phyloP scores from a whole-genome alignment of 2,888 invertebrate genomes.

The Zhuqinia jingwanae region DNA sequence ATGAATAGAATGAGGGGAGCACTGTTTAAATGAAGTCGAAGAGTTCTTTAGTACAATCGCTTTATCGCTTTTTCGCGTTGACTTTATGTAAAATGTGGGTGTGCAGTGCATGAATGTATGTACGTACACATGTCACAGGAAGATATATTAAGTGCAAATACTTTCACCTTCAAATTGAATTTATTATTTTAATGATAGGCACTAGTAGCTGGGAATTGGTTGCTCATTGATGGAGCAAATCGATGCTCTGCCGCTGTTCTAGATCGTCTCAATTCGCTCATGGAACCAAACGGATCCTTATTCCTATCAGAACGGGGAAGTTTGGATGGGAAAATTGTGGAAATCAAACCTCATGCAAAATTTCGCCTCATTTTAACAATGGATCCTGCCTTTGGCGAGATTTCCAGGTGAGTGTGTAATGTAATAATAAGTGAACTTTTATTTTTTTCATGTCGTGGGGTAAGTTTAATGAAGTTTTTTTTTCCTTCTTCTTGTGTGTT shows the following conservation, averaged over 20 bases:
- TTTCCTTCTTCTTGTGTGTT: neutral
- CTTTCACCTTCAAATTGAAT: neutral
- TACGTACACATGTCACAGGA: neutral
- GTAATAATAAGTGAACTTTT: constrained; percentile 21
- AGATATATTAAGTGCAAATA: constrained; percentile 20
- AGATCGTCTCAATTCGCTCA: constrained; percentile 96
- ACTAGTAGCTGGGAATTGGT: constrained; percentile 90
- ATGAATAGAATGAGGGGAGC: neutral
- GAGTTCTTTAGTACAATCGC: too few species aligned
- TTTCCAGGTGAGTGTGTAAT: constrained; percentile 84
- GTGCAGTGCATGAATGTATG: neutral
- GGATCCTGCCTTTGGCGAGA: constrained; percentile 97
- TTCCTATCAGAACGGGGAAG: constrained; percentile 94
- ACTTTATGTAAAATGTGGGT: neutral
- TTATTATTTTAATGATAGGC: constrained; percentile 82
- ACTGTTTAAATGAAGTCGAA: too few species aligned
- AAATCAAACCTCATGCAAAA: constrained; percentile 91
- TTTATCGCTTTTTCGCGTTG: too few species aligned
- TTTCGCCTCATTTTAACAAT: constrained; percentile 97
- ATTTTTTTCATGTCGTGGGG: neutral
- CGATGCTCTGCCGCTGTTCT: constrained; percentile 97
- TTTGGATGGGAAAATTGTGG: constrained; percentile 86
- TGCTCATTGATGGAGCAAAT: constrained; percentile 95
- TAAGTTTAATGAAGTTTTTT: neutral
- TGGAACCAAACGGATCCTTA: constrained; percentile 95